A percentile compares a stretch with the other conserved stretches of the same genome.
Conservation (phyloP, 2,888 invertebrate species). For the Callinectes sapidus region DNA sequence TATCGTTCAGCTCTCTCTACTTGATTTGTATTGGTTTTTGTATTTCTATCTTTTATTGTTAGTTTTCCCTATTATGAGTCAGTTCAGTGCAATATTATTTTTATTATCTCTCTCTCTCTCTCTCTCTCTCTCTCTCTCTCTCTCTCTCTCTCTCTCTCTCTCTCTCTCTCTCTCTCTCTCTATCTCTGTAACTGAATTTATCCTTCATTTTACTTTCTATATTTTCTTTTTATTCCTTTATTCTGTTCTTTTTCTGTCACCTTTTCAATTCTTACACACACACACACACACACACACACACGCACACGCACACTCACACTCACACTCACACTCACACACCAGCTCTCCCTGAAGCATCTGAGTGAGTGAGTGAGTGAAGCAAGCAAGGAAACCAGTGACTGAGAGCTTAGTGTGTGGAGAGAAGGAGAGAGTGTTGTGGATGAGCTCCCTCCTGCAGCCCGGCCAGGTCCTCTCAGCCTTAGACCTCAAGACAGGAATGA, state of each 20-base stretch:
- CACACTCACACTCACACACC: not conserved
- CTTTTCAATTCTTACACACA: not conserved
- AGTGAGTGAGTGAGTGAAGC: no score
- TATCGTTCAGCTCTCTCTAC: not conserved
- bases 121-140: not conserved
- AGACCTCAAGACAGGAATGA: not conserved
- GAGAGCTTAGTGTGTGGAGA: no score
- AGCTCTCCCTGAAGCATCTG: not conserved
- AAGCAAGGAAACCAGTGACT: no score
- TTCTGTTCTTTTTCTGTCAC: not conserved
- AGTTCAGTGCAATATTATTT: slow-evolving; percentile 2
- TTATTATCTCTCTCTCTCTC: not conserved
- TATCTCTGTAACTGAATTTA: no score
- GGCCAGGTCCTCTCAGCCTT: not conserved
- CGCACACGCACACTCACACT: not conserved
- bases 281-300: not conserved
- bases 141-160: not conserved
- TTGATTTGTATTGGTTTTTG: not conserved
- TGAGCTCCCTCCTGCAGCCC: not conserved
- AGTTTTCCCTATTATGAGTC: not conserved
- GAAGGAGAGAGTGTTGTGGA: no score
- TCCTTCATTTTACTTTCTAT: not conserved
- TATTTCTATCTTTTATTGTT: not conserved
- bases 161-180: not conserved
- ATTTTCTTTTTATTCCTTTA: no score